Percentiles rank a stretch among this genome's conserved stretches.
phyloP scores from a whole-genome alignment of 1,140 invertebrate genomes.

The Drosophila nebulosa region DNA sequence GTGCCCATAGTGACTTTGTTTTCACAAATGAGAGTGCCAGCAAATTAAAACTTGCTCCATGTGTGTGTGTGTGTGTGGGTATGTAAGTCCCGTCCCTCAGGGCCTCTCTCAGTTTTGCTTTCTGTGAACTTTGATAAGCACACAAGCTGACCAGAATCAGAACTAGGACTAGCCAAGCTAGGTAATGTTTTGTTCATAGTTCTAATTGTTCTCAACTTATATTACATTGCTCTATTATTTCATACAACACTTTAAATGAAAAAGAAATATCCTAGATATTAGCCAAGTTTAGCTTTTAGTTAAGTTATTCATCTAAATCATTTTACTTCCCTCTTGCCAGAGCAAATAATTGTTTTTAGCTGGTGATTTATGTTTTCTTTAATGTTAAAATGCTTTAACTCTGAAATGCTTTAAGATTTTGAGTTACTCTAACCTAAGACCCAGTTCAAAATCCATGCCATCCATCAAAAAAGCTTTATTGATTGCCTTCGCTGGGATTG shows the following conservation, averaged over 20 bases:
- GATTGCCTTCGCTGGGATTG: conserved; percentile 34
- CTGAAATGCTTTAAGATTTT: not conserved
- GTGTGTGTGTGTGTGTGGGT: conserved; percentile 8
- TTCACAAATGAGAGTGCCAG: conserved; percentile 65
- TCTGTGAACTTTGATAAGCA: conserved; percentile 6
- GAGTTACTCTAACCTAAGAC: not conserved
- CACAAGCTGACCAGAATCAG: not conserved
- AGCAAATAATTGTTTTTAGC: not conserved
- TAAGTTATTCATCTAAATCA: too few relatives aligned
- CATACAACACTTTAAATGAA: not conserved
- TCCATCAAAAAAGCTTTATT: conserved; percentile 61
- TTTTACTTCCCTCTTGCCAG: too few relatives aligned
- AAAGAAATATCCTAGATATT: too few relatives aligned
- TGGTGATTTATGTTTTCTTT: not conserved
- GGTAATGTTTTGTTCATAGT: conserved; percentile 6
- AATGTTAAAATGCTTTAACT: not conserved
- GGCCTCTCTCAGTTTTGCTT: not conserved
- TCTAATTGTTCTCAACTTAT: not conserved
- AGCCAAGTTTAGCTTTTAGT: too few relatives aligned
- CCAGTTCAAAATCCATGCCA: conserved; percentile 5
- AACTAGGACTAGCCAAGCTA: not conserved
- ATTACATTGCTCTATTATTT: not conserved
- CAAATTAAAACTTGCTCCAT: conserved; percentile 72
- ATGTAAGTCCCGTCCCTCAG: not conserved
- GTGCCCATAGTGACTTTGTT: conserved; percentile 67